These are phyloP conservation scores for Campylomormyrus tamandua DNA, from an alignment of 2,113 vertebrate genomes.

Conservation along the genomic window DNA sequence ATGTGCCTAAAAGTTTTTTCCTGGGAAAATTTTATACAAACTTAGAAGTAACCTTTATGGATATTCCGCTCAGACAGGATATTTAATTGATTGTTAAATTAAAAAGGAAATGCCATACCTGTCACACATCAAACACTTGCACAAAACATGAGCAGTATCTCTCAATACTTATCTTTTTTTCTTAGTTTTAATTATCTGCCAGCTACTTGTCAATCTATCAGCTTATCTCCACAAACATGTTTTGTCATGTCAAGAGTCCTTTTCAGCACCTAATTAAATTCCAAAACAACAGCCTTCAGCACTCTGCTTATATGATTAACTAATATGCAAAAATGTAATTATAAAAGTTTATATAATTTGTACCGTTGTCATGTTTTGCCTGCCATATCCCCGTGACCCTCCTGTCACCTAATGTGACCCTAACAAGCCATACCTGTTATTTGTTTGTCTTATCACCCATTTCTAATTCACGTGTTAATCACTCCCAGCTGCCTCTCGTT, in stretches of 20 bases:
- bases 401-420: not conserved
- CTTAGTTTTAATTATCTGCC: constrained; percentile 12
- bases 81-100: not conserved
- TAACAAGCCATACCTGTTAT: not conserved
- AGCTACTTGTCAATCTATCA: constrained; percentile 7
- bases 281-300: not conserved
- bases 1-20: not conserved
- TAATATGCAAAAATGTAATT: not conserved
- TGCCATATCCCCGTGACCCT: not conserved
- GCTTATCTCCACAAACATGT: constrained; percentile 13
- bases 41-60: not conserved
- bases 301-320: not conserved
- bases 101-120: not conserved
- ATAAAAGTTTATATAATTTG: not conserved
- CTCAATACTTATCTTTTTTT: constrained; percentile 7
- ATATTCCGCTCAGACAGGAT: constrained; percentile 3
- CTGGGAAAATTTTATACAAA: not conserved
- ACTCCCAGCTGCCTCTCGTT: not conserved
- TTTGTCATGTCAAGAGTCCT: not conserved
- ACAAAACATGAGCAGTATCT: not conserved
- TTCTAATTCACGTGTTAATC: not conserved
- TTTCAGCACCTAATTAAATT: not conserved
- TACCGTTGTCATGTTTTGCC: not conserved
- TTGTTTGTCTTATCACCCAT: not conserved
- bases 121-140: not conserved